Percentiles rank a stretch among this genome's conserved stretches.
Conservation (phyloP, 1,140 invertebrate genomes). For the Drosophila quadrilineata region DNA sequence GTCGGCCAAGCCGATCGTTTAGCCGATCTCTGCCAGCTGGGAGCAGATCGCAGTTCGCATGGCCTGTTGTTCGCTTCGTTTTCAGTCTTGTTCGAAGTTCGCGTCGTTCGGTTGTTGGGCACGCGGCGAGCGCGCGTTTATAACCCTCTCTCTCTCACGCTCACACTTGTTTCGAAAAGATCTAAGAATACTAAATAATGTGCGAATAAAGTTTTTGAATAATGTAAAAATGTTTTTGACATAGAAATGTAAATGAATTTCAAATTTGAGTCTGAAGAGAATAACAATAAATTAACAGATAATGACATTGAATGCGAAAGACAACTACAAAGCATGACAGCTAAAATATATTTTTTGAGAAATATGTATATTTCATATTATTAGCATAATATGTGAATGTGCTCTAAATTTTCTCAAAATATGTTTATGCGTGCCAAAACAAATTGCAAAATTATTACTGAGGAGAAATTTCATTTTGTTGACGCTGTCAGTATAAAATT, state of each 20-base stretch:
- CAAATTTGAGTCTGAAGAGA: conserved; percentile 7
- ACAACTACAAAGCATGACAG: neutral
- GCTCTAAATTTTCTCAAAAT: conserved; percentile 4
- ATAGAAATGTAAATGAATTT: conserved; percentile 40
- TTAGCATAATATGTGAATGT: neutral
- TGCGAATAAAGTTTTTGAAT: conserved; percentile 39
- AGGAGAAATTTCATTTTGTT: conserved; percentile 26
- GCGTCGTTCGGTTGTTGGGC: conserved; percentile 71
- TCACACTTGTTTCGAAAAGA: conserved; percentile 10
- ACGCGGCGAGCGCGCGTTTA: conserved; percentile 56
- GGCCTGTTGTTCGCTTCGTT: conserved; percentile 7
- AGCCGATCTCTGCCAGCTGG: conserved; percentile 15
- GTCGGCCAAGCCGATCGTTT: conserved; percentile 22
- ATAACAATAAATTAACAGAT: conserved; percentile 35
- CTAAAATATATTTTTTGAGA: neutral
- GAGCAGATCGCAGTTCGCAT: conserved; percentile 26
- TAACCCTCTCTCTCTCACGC: neutral
- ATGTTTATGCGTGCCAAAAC: conserved; percentile 23
- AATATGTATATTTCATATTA: conserved; percentile 6
- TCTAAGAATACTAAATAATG: conserved; percentile 12
- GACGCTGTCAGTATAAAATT: conserved; percentile 12
- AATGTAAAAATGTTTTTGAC: conserved; percentile 45
- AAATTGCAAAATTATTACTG: conserved; percentile 24
- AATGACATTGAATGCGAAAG: conserved; percentile 38
- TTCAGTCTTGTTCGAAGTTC: conserved; percentile 74